Evolutionary conservation across 1,140 invertebrate genomes (phyloP), one percentile per base, ranked within the genome.

Genomic region (Drosophila micromelanica): DNA sequence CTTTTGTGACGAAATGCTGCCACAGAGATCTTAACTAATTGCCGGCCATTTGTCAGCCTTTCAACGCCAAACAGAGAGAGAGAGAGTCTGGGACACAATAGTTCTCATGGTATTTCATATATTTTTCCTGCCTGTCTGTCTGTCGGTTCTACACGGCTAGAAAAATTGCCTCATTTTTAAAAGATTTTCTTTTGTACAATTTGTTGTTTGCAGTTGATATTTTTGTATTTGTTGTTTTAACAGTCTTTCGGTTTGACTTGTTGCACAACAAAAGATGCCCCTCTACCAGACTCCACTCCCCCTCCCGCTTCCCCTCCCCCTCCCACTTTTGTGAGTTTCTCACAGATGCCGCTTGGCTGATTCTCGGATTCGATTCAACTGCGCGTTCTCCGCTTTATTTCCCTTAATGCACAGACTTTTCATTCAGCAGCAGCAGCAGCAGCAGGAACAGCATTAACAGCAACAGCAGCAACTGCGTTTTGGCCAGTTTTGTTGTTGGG

Each of bases 1-100:
- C 62, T 52, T 72, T 78, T 87, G 78, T 87, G 85, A 87, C 52
- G 79, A 73, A 87, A 89, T 80, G 84, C 73, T 89, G 85, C 89
- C 84, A 89, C 20, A 23, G 20, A 1, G 63, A 57, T 38, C 42
- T 48, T 46, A 51, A 89, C 85, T 74, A 89, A 89, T 89, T 78
- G 84, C 84, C 54, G 6, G 11, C 54, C 76, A 89, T 89, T 84
- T 89, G 73, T 89, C 85, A 85, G 79, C 57, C 75, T 78, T 81
- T 78, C 78, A 87, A 56, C 71, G 59, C 42, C n/a, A n/a, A n/a
- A n/a, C n/a, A n/a, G n/a, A n/a, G n/a, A n/a, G n/a, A n/a, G n/a
- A n/a, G n/a, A 4, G 7, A 11, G 20, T 12, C n/a, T n/a, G 3
- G 42, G 7, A 17, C 62, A 42, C 72, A 77, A 80, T 74, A 67